These are phyloP conservation scores for Rachycentron canadum DNA, from an alignment of 2,797 vertebrate species.

Conservation along the genomic window DNA sequence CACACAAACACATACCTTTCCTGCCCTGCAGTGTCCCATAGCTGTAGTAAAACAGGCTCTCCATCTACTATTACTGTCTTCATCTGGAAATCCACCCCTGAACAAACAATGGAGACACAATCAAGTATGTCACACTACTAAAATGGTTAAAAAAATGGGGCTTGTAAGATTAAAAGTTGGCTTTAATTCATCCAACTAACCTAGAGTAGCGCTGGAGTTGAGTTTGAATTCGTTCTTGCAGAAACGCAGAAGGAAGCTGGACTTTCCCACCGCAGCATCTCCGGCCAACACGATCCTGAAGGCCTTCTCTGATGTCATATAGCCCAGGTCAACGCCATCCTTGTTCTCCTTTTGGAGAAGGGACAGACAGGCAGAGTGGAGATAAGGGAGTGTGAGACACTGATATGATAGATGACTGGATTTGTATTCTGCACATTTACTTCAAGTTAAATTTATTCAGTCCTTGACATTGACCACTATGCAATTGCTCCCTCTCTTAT, in stretches of 20 bases:
- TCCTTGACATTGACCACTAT: constrained; percentile 1
- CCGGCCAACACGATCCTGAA: constrained; percentile 96
- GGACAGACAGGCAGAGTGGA: not conserved
- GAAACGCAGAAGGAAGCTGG: constrained; percentile 95
- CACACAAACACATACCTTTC: constrained; percentile 85
- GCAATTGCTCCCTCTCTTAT: not conserved
- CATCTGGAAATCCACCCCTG: constrained; percentile 98
- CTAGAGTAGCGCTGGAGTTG: constrained; percentile 91
- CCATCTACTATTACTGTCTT: constrained; percentile 95
- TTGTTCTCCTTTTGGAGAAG: constrained; percentile 79
- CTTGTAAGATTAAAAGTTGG: not conserved
- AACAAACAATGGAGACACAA: constrained; percentile 32
- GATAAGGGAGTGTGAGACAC: not conserved
- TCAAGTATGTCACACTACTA: not conserved
- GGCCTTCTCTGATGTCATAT: constrained; percentile 88
- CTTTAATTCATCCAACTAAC: constrained; percentile 76
- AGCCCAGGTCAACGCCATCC: constrained; percentile 72
- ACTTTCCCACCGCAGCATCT: constrained; percentile 96
- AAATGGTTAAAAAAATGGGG: not conserved
- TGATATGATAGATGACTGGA: not conserved
- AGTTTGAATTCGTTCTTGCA: constrained; percentile 97
- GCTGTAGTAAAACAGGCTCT: constrained; percentile 90
- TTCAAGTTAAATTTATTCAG: constrained; percentile 4
- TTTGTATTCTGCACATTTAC: not conserved
- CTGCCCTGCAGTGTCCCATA: constrained; percentile 98